phyloP scores from a whole-genome alignment of 2,888 invertebrate species.

The Amphipyra tragopoginis region DNA sequence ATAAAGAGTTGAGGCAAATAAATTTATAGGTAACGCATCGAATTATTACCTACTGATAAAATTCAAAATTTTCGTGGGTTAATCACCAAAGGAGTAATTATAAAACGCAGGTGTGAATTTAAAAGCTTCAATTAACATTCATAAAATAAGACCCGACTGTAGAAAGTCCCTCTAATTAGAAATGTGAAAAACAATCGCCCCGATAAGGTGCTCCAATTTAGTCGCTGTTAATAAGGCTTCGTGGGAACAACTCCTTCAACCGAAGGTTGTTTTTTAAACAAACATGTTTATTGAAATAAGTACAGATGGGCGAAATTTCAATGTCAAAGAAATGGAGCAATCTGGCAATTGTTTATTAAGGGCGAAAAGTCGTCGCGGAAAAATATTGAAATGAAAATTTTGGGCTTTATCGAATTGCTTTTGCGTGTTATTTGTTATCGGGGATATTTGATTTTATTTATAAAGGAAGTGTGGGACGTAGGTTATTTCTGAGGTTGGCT shows the following conservation, averaged over 20 bases:
- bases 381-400: conserved; percentile 31
- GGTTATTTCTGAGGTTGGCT: conserved; percentile 11
- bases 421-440: conserved; percentile 15
- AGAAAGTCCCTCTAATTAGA: conserved; percentile 62
- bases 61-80: conserved; percentile 48
- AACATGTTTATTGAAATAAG: conserved; percentile 27
- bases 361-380: neutral
- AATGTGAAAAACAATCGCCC: conserved; percentile 62
- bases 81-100: conserved; percentile 54
- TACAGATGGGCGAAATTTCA: conserved; percentile 23
- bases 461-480: neutral
- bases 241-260: conserved; percentile 45
- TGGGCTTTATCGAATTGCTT: conserved; percentile 9
- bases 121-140: conserved; percentile 60
- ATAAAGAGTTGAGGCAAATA: conserved; percentile 55
- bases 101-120: conserved; percentile 57
- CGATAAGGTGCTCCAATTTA: conserved; percentile 62
- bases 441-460: conserved; percentile 31
- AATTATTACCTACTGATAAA: conserved; percentile 51
- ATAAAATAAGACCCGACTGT: conserved; percentile 49
- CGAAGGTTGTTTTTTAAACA: conserved; percentile 31
- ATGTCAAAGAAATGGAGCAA: conserved; percentile 29
- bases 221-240: conserved; percentile 42
- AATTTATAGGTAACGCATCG: conserved; percentile 50
- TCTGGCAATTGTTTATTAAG: conserved; percentile 34